Conservation (phyloP, 2,113 vertebrate genomes). For the Gymnobelideus leadbeateri region DNA sequence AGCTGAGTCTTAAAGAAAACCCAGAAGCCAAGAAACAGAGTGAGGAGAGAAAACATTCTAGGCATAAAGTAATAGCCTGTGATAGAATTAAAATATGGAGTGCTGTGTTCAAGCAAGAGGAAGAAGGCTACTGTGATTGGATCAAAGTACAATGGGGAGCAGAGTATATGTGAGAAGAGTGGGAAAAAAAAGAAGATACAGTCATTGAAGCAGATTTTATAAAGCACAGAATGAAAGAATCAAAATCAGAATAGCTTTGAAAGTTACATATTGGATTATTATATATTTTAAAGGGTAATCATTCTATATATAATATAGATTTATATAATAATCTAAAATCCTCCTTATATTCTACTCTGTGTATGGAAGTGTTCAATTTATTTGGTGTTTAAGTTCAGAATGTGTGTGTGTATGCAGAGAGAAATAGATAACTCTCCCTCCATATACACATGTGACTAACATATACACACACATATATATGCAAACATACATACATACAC, state of each 20-base stretch:
- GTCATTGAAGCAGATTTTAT: not conserved
- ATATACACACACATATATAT: too few relatives aligned
- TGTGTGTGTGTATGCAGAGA: not conserved
- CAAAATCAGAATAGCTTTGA: not conserved
- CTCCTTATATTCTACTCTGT: not conserved
- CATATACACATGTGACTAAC: not conserved
- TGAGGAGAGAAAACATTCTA: not conserved
- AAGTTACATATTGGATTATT: not conserved
- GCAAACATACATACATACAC: too few relatives aligned
- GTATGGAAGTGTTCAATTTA: not conserved
- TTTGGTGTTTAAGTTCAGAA: not conserved
- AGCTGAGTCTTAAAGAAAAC: not conserved
- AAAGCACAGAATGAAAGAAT: not conserved
- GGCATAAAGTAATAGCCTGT: not conserved
- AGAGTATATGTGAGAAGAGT: not conserved
- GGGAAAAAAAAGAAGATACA: not conserved
- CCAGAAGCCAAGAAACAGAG: not conserved
- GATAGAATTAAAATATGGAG: not conserved
- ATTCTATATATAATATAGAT: not conserved
- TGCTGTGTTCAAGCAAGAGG: not conserved
- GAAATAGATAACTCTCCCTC: not conserved
- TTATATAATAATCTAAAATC: not conserved
- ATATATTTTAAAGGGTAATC: not conserved
- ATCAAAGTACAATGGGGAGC: not conserved
- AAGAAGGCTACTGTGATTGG: not conserved